Conservation (phyloP, 2,797 vertebrate species). For the Staurois parvus region DNA sequence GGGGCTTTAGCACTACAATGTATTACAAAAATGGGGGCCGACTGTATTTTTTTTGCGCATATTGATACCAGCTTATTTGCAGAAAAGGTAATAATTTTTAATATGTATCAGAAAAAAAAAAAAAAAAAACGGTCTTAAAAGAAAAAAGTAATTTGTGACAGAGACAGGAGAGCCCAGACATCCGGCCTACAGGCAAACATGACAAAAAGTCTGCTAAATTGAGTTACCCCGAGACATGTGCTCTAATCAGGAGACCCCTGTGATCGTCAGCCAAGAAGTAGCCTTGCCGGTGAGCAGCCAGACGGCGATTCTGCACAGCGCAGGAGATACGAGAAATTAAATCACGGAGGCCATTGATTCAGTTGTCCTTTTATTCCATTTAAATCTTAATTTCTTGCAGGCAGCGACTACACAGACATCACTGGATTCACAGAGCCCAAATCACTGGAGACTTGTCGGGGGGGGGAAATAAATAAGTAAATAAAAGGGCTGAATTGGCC, state of each 20-base stretch:
- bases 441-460: constrained; percentile 11
- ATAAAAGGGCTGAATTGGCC: not conserved
- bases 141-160: not conserved
- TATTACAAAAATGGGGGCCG: too few relatives aligned
- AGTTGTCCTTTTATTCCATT: constrained; percentile 37
- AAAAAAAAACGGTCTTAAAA: not conserved
- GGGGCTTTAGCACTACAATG: too few relatives aligned
- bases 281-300: constrained; percentile 40
- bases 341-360: constrained; percentile 35
- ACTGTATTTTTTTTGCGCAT: too few relatives aligned
- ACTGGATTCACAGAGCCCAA: constrained; percentile 5
- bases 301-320: not conserved
- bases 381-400: constrained; percentile 57
- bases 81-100: not conserved
- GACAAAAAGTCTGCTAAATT: constrained; percentile 45
- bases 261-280: constrained; percentile 53
- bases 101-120: not conserved
- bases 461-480: not conserved
- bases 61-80: not conserved
- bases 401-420: constrained; percentile 9
- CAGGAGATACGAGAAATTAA: constrained; percentile 53
- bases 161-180: constrained; percentile 8
- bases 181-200: constrained; percentile 36
- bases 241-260: constrained; percentile 48
- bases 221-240: constrained; percentile 50